Base-by-base conservation (phyloP, 2,888 invertebrate genomes). In the Cephus runcator region DNA sequence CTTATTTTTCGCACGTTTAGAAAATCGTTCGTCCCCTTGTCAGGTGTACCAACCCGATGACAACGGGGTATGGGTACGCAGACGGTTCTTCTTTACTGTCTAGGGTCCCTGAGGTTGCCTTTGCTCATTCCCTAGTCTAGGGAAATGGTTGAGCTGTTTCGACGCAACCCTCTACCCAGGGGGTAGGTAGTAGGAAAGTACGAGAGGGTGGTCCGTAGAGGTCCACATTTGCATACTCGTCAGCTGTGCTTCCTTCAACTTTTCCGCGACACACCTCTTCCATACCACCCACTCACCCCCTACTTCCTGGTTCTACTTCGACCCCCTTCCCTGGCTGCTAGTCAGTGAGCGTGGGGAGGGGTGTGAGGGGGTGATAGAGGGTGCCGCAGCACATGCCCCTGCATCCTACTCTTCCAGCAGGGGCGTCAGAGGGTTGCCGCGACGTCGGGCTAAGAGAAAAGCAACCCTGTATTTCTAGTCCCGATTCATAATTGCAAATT, bases 161-260 rank as follows among this genome's bases (percentile, higher is more conserved):
- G 56, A 56, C 56, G 56, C 56, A 56, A 56, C 56, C 56, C 56
- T 56, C 56, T 56, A 23, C 78, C 79, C 69, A 69, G 73, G 76
- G 75, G 77, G 75, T 73, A 76, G 76, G 82, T 75, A 81, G 79
- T 83, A 82, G 84, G 85, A 86, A 86, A 85, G 83, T 85, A 15
- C 56, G 69, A 23, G 71, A 68, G 34, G 56, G 73, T 74, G 77
- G 12, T 23, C 15, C 35, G 35, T 34, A 40, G 73, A 79, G 74
- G 56, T 77, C 84, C 85, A 86, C 88, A 91, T 92, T 92, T 91
- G 91, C 91, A 91, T 91, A 91, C 89, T 90, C 91, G 91, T 91
- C 91, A 91, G 91, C 91, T 91, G 91, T 88, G 90, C 89, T 91
- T 91, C 91, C 91, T 91, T 90, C 90, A 91, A 92, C 91, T 91